phyloP scores from a whole-genome alignment of 2,113 vertebrate species.

The Hirundichthys speculiger region DNA sequence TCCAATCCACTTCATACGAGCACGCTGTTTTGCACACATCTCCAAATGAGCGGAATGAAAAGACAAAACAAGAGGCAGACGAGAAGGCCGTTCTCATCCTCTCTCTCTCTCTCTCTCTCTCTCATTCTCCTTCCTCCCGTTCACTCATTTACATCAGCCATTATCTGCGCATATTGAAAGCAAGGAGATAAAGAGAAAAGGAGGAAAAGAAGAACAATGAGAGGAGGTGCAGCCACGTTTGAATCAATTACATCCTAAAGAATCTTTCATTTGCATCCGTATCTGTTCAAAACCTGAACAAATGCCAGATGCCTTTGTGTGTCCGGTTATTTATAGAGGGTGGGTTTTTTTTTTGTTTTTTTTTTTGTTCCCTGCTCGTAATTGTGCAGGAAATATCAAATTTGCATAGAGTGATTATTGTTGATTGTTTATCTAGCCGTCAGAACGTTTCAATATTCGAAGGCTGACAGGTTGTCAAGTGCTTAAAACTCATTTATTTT shows the following conservation, averaged over 20 bases:
- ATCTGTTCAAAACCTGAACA: slow-evolving; percentile 86
- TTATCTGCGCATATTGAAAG: slow-evolving; percentile 80
- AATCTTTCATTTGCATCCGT: slow-evolving; percentile 85
- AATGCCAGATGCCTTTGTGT: slow-evolving; percentile 98
- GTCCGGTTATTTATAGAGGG: slow-evolving; percentile 94
- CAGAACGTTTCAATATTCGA: slow-evolving; percentile 97
- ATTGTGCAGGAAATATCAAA: slow-evolving; percentile 99
- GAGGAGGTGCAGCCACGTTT: slow-evolving; percentile 74
- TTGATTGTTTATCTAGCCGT: slow-evolving; percentile 99
- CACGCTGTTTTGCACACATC: slow-evolving; percentile 42
- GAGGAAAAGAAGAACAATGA: slow-evolving; percentile 69
- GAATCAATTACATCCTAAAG: slow-evolving; percentile 86
- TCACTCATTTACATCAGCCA: slow-evolving; percentile 78
- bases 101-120: slow-evolving; percentile 19
- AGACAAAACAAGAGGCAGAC: slow-evolving; percentile 71
- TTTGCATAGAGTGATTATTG: slow-evolving; percentile 99
- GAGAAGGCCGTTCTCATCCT: slow-evolving; percentile 61
- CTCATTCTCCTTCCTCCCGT: slow-evolving; percentile 42
- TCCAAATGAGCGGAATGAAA: slow-evolving; percentile 36
- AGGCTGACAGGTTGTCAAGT: slow-evolving; percentile 99
- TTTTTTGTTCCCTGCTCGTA: slow-evolving; percentile 73
- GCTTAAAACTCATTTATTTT: slow-evolving; percentile 99
- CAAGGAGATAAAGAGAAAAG: slow-evolving; percentile 68
- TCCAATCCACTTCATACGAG: slow-evolving; percentile 56
- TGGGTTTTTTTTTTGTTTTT: too few species aligned